These are phyloP conservation scores for Eretmochelys imbricata DNA, from an alignment of 2,113 vertebrate genomes.

Conservation along the genomic window DNA sequence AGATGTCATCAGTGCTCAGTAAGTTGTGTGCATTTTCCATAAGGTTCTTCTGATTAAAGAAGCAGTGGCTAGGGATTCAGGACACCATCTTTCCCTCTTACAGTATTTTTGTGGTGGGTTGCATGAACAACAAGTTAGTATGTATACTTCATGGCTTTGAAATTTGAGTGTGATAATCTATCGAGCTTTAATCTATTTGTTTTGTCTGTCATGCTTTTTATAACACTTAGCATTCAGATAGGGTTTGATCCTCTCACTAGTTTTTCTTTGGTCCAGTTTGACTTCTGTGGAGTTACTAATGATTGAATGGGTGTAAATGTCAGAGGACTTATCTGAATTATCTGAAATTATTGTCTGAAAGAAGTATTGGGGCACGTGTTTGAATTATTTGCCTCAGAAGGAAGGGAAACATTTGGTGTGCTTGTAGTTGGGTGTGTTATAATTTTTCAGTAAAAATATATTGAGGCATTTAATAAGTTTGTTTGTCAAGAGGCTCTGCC, in stretches of 20 bases:
- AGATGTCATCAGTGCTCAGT: background rate
- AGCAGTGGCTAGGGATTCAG: background rate
- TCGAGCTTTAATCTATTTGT: background rate
- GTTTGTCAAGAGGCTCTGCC: background rate
- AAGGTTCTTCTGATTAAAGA: background rate
- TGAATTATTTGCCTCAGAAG: background rate
- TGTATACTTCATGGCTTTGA: background rate
- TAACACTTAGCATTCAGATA: background rate
- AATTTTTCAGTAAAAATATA: background rate
- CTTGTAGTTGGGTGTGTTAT: background rate
- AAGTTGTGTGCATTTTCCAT: background rate
- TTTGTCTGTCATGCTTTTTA: background rate
- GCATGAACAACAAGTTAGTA: background rate
- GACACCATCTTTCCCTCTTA: background rate
- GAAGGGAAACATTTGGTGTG: background rate
- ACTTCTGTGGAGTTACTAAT: background rate
- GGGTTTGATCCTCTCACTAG: background rate
- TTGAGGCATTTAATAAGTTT: background rate
- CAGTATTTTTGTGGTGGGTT: background rate
- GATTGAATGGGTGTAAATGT: background rate
- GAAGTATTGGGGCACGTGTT: background rate
- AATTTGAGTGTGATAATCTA: background rate
- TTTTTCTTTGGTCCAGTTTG: background rate
- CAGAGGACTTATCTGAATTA: background rate
- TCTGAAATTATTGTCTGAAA: background rate